Base-by-base conservation (phyloP, 2,797 vertebrate genomes). In the Myotis myotis region DNA sequence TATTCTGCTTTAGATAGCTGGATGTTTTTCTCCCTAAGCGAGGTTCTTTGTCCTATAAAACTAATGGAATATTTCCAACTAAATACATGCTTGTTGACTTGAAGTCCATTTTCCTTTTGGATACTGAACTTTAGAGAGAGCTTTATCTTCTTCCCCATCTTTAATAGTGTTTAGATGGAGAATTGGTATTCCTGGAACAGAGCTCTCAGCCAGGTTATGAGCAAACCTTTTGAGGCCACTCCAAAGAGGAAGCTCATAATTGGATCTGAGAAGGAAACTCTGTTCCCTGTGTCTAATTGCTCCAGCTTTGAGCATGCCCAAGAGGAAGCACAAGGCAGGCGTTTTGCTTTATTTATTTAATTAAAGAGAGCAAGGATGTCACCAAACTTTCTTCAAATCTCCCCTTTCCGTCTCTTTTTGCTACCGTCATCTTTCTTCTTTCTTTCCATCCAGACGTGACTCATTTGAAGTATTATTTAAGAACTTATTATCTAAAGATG, bases 381-480 rank as follows among this genome's bases (percentile, higher is more conserved):
- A 30, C 6, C 33, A 44, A 41, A 38, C 15, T 8, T 15, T 55
- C n/a, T 44, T 64, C 3, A 44, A 9, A 28, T 57, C n/a, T 85
- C 20, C 36, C 4, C 89, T 10, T 38, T 33, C 49, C 11, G 55
- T 53, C 12, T 33, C 7, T 64, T 88, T 57, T 80, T 53, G 0
- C 8, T 79, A 8, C 10, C 0, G 19, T 92, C 4, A 15, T 79
- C 19, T 47, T 10, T 66, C 16, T 72, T 80, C 7, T n/a, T 66
- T 38, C 49, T 64, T 87, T 11, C 2, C 36, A 22, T 68, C 22
- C 8, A 76, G 68, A 74, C n/a, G 53, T 78, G 19, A 53, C 38
- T 57, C 28, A 64, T 71, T 78, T 93, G 44, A 92, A 76, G 33
- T 88, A 28, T 88, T 70, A 88, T 72, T 57, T 80, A 91, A 75